Percentiles rank a stretch among this genome's conserved stretches.
These are phyloP conservation scores for Ailuropoda melanoleuca DNA, from an alignment of 2,113 vertebrate genomes.

Conservation along the genomic window DNA sequence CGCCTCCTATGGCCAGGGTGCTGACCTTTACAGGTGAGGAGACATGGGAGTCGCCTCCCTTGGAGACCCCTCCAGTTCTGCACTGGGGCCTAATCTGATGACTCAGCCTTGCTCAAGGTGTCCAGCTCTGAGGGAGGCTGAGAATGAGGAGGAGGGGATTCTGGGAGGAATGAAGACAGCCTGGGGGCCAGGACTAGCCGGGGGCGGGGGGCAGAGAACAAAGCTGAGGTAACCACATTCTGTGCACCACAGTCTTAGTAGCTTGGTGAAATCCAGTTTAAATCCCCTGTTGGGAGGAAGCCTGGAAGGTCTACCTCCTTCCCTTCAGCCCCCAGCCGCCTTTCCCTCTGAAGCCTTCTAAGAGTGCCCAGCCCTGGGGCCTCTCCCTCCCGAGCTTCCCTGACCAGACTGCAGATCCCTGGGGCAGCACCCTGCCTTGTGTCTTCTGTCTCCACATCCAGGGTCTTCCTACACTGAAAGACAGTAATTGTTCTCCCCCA, in stretches of 20 bases:
- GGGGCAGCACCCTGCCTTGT: not conserved
- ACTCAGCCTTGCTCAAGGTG: not conserved
- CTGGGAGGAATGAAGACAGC: not conserved
- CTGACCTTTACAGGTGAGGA: conserved; percentile 91
- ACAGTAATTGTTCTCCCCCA: conserved; percentile 64
- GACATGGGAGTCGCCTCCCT: not conserved
- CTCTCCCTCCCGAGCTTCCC: not conserved
- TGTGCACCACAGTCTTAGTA: not conserved
- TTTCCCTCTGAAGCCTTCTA: not conserved
- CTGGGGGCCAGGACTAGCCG: not conserved
- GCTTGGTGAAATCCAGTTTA: not conserved
- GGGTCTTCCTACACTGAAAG: not conserved
- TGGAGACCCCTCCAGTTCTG: not conserved
- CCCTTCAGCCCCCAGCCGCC: not conserved
- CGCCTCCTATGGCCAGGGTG: conserved; percentile 92
- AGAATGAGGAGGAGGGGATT: not conserved
- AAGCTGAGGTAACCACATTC: not conserved
- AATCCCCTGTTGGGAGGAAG: not conserved
- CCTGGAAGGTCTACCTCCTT: not conserved
- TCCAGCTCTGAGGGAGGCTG: not conserved
- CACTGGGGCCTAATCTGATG: not conserved
- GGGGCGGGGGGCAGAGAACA: not conserved
- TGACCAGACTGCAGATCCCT: not conserved
- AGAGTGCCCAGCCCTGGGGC: not conserved
- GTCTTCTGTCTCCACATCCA: not conserved